Percentiles rank a stretch among this genome's conserved stretches.
These are phyloP conservation scores for Halichondria panicea DNA, from an alignment of 37 sponge, comb jelly and placozoan genomes.

Conservation along the genomic window DNA sequence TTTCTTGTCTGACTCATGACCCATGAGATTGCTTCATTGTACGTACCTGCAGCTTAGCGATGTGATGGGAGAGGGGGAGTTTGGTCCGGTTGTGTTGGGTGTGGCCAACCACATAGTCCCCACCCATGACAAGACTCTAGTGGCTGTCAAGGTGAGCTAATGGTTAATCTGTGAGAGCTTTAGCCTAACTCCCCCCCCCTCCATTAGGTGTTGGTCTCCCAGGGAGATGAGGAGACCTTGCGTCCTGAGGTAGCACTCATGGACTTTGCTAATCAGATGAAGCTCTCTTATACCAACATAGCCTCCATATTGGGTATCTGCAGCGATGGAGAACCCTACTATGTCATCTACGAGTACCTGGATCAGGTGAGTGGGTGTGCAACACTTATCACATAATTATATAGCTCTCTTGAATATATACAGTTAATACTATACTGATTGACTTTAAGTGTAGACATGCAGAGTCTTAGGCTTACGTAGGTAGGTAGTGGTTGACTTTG, in stretches of 20 bases:
- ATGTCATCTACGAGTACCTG: conserved; percentile 86
- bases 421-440: too few relatives aligned
- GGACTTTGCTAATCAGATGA: conserved; percentile 82
- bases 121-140: conserved; percentile 17
- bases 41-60: conserved; percentile 35
- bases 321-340: conserved; percentile 77
- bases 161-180: too few relatives aligned
- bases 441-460: too few relatives aligned
- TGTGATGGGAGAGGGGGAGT: conserved; percentile 76
- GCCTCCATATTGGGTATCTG: conserved; percentile 76
- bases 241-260: conserved; percentile 31
- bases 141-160: conserved; percentile 76
- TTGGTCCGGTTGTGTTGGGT: conserved; percentile 68
- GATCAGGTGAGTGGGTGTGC: conserved; percentile 63
- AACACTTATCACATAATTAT: too few relatives aligned
- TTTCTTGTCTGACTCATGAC: background rate
- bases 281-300: conserved; percentile 58
- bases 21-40: background rate
- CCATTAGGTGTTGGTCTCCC: conserved; percentile 6
- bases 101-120: conserved; percentile 31
- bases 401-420: too few relatives aligned
- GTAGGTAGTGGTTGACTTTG: too few relatives aligned
- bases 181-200: too few relatives aligned
- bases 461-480: too few relatives aligned
- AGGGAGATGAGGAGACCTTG: conserved; percentile 25